Percentiles rank a stretch among this genome's conserved stretches.
phyloP scores from a whole-genome alignment of 1,140 invertebrate genomes.

The Scaptodrosophila lebanonensis region DNA sequence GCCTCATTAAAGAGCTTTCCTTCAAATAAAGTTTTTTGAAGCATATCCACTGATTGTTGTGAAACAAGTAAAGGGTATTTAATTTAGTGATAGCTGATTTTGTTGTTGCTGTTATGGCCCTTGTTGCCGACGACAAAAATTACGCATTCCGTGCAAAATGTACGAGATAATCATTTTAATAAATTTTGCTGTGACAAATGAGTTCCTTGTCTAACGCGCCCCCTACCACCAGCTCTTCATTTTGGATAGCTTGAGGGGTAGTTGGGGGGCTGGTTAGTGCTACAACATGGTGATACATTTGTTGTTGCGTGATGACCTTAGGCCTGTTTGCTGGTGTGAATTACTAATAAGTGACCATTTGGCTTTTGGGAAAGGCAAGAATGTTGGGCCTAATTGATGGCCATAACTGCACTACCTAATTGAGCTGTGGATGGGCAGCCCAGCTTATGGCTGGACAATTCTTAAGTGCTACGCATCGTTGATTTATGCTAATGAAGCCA shows the following conservation, averaged over 20 bases:
- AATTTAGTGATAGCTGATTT: too few relatives aligned
- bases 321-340: conserved; percentile 36
- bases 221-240: too few relatives aligned
- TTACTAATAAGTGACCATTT: conserved; percentile 57
- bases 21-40: too few relatives aligned
- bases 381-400: conserved; percentile 34
- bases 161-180: conserved; percentile 75
- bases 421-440: conserved; percentile 26
- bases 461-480: conserved; percentile 1
- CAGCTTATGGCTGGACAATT: conserved; percentile 16
- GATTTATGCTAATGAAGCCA: conserved; percentile 28
- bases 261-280: too few relatives aligned
- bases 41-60: too few relatives aligned
- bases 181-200: conserved; percentile 73
- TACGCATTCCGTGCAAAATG: conserved; percentile 72
- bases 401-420: conserved; percentile 7
- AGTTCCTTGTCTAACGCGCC: conserved; percentile 23
- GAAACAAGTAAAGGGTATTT: too few relatives aligned
- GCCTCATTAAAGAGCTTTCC: too few relatives aligned
- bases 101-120: conserved; percentile 15
- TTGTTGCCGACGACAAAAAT: conserved; percentile 40
- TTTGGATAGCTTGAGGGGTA: too few relatives aligned
- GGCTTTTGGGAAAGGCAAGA: background rate
- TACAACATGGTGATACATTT: background rate
- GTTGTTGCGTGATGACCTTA: conserved; percentile 11